These are phyloP conservation scores for Seriola quinqueradiata DNA, from an alignment of 2,113 vertebrate species.

Conservation along the genomic window DNA sequence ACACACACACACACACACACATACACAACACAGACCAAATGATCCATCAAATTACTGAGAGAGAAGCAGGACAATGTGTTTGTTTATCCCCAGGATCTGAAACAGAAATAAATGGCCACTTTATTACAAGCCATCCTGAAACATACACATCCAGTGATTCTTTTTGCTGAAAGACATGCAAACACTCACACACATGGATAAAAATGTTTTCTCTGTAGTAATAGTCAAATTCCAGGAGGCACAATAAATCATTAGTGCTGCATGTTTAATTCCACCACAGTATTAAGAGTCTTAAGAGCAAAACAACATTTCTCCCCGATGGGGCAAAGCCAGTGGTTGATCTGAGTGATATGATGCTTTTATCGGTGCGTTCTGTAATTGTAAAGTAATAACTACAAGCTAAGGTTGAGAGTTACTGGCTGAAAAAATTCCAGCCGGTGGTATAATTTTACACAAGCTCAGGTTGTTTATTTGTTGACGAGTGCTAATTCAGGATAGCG, in stretches of 20 bases:
- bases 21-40: constrained; percentile 50
- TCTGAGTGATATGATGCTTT: neutral
- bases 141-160: constrained; percentile 7
- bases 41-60: constrained; percentile 65
- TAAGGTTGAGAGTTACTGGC: neutral
- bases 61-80: constrained; percentile 39
- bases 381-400: neutral
- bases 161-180: constrained; percentile 4
- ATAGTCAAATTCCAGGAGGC: constrained; percentile 6
- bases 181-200: neutral
- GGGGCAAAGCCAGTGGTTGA: neutral
- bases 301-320: neutral
- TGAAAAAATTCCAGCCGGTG: neutral
- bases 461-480: neutral
- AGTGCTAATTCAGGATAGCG: neutral
- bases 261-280: constrained; percentile 17
- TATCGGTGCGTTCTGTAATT: constrained; percentile 12
- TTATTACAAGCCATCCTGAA: constrained; percentile 1
- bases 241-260: constrained; percentile 18
- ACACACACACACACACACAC: constrained; percentile 22
- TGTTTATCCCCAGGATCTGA: constrained; percentile 60
- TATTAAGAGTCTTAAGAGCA: neutral
- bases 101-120: constrained; percentile 47
- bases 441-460: neutral
- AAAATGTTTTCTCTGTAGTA: neutral